These are phyloP conservation scores for Muschampia plurimacula DNA, from an alignment of 2,888 invertebrate genomes.

Conservation along the genomic window DNA sequence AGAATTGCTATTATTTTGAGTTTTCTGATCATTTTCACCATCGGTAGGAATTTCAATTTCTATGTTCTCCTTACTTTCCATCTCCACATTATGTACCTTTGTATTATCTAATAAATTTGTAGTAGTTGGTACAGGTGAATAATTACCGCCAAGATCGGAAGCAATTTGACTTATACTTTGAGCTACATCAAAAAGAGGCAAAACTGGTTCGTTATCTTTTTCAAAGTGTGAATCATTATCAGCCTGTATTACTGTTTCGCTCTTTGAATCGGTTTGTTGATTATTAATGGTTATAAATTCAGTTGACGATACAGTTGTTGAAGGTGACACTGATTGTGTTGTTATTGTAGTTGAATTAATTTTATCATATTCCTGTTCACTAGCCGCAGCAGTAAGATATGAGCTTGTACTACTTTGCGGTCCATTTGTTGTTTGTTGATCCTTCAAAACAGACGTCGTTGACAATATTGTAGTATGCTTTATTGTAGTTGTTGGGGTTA, in stretches of 20 bases:
- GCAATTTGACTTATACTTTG: slow-evolving; percentile 83
- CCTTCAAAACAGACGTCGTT: slow-evolving; percentile 39
- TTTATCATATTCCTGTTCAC: slow-evolving; percentile 59
- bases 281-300: slow-evolving; percentile 55
- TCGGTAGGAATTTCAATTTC: slow-evolving; percentile 73
- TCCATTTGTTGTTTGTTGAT: slow-evolving; percentile 43
- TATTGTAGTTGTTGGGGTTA: slow-evolving; percentile 50
- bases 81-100: slow-evolving; percentile 57
- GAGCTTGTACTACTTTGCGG: slow-evolving; percentile 30
- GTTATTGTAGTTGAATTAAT: slow-evolving; percentile 71
- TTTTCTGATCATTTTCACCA: slow-evolving; percentile 50
- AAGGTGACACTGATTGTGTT: slow-evolving; percentile 77
- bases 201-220: slow-evolving; percentile 55
- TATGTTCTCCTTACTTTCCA: slow-evolving; percentile 77
- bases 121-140: slow-evolving; percentile 68
- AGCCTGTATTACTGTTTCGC: slow-evolving; percentile 42
- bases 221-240: slow-evolving; percentile 44
- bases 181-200: slow-evolving; percentile 75
- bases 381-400: slow-evolving; percentile 47
- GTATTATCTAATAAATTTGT: slow-evolving; percentile 66
- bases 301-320: slow-evolving; percentile 68
- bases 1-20: slow-evolving; percentile 45
- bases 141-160: slow-evolving; percentile 73
- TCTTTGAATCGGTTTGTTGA: slow-evolving; percentile 48
- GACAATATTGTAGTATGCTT: slow-evolving; percentile 48